A percentile compares a stretch with the other conserved stretches of the same genome.
Conservation (phyloP, 2,888 invertebrate species). For the Gastrophysa polygoni region DNA sequence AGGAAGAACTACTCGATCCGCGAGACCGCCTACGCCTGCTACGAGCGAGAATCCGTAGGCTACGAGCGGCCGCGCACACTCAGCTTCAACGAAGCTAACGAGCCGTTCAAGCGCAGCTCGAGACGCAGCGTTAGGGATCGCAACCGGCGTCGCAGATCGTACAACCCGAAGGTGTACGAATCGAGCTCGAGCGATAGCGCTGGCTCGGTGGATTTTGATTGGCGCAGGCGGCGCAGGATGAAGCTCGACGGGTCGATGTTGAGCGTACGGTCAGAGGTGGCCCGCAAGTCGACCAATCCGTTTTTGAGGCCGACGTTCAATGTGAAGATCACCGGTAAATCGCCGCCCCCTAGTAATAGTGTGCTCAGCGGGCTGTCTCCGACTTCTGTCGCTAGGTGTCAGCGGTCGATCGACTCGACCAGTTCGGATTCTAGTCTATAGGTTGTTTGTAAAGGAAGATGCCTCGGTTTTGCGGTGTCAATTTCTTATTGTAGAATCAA, state of each 20-base stretch:
- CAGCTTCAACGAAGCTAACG: constrained; percentile 46
- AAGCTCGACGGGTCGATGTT: constrained; percentile 54
- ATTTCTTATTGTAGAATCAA: too few species aligned
- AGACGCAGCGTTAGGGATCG: constrained; percentile 63
- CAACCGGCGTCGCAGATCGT: constrained; percentile 62
- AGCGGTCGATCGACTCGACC: constrained; percentile 45
- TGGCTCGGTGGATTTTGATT: constrained; percentile 57
- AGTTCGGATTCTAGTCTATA: constrained; percentile 56
- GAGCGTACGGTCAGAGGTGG: constrained; percentile 56
- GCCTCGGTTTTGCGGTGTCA: background rate
- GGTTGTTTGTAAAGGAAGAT: too few species aligned
- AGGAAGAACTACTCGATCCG: constrained; percentile 54
- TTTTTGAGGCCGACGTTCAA: constrained; percentile 57
- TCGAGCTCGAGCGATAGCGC: constrained; percentile 61
- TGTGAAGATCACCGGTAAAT: constrained; percentile 57
- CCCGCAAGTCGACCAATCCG: constrained; percentile 49
- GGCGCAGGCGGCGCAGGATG: constrained; percentile 53
- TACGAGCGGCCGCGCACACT: constrained; percentile 46
- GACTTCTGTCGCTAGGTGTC: constrained; percentile 57
- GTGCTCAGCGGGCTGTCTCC: constrained; percentile 64
- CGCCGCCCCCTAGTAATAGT: constrained; percentile 64
- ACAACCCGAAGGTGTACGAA: constrained; percentile 64
- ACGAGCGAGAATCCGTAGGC: constrained; percentile 43
- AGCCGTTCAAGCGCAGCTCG: constrained; percentile 46
- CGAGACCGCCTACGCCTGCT: constrained; percentile 51